These are phyloP conservation scores for Belgica antarctica DNA, from an alignment of 2,888 invertebrate species.

Conservation along the genomic window DNA sequence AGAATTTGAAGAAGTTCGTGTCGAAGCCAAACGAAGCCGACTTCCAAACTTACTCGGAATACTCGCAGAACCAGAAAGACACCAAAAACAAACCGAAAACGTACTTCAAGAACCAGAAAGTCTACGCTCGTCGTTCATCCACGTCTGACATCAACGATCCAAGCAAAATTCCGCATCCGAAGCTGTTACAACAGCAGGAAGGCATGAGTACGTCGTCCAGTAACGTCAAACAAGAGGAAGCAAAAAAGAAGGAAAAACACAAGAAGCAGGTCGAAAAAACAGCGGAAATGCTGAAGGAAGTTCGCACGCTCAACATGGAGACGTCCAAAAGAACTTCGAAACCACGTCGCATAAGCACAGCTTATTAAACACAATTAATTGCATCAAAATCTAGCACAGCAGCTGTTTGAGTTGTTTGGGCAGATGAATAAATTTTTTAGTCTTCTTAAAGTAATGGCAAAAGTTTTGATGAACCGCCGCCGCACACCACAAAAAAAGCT, in stretches of 20 bases:
- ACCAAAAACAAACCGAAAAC: not conserved
- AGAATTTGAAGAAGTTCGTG: slow-evolving; percentile 26
- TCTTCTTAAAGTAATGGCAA: not conserved
- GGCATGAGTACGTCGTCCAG: not conserved
- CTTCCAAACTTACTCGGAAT: slow-evolving; percentile 30
- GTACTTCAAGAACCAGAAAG: slow-evolving; percentile 28
- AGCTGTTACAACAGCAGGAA: not conserved
- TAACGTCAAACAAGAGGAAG: slow-evolving; percentile 25
- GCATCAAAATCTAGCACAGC: not conserved
- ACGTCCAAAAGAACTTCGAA: slow-evolving; percentile 13
- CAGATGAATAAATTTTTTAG: not conserved
- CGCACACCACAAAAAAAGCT: too few species aligned
- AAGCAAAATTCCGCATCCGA: not conserved
- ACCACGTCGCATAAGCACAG: slow-evolving; percentile 39
- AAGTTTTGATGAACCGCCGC: not conserved
- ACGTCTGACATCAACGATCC: slow-evolving; percentile 32
- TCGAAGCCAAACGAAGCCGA: slow-evolving; percentile 18
- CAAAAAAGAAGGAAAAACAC: not conserved
- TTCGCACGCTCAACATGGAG: slow-evolving; percentile 31
- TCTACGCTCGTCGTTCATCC: slow-evolving; percentile 30
- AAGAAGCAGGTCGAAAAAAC: slow-evolving; percentile 22
- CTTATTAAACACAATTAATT: slow-evolving; percentile 38
- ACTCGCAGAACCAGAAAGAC: not conserved
- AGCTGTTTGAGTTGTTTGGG: not conserved
- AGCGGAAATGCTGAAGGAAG: slow-evolving; percentile 34